Base-by-base conservation (phyloP, 2,888 invertebrate species). In the Meganola albula region DNA sequence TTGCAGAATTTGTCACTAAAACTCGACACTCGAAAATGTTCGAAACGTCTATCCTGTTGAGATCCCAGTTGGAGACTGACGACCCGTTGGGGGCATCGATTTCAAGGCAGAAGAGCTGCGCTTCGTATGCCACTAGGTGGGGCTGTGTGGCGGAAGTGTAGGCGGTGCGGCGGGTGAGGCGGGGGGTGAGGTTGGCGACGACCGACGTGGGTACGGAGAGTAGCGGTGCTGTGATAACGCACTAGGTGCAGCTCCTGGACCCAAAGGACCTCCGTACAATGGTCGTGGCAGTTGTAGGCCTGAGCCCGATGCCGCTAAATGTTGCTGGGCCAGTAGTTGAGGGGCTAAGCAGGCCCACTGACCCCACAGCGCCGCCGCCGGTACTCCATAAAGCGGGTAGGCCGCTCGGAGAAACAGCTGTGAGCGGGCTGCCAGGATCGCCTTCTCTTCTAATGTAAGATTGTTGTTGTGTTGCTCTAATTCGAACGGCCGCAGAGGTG, bases 371-470 rank as follows among this genome's bases (percentile, higher is more conserved):
- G 90, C 88, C 22, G 88, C 89, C 12, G 86, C 82, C 4, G 87
- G 87, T 21, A 87, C 77, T 2, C 87, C 82, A 51, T 87, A 86
- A 41, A 78, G 56, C 0, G 91, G 91, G 11, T 92, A 91, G 18
- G 90, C 90, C 1, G 92, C 92, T 1, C 93, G 83, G 29, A 93
- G 78, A 49, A 93, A 89, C 55, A 93, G 76, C 59, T 93, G 93
- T 10, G 93, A 93, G 7, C 93, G 84, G 1, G 93, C 93, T 0
- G 93, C 93, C 55, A 93, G 78, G 23, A 93, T 88, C 1, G 93
- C 92, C 58, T 92, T 92, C 69, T 93, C 93, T 63, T 93, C 93
- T 44, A 93, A 66, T 10, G 92, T 92, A 25, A 93, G 77, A 53
- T 91, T 92, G 61, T 90, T 90, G 58, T 91, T 90, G 58, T 91